phyloP scores from a whole-genome alignment of 2,888 invertebrate species.

The Thyatira batis region DNA sequence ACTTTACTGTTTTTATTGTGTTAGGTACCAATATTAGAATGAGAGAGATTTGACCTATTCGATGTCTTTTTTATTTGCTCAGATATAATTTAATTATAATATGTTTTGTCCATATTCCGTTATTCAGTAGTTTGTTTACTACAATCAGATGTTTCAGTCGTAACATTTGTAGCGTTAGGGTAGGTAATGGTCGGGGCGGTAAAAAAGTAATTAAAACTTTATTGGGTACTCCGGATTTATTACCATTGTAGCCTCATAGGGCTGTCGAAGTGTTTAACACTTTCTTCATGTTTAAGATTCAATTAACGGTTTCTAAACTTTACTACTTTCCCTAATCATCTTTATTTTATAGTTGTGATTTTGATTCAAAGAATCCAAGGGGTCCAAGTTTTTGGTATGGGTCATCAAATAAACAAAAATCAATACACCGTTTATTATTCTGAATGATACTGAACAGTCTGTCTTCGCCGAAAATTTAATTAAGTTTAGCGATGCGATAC shows the following conservation, averaged over 20 bases:
- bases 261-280: neutral
- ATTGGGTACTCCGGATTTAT: slow-evolving; percentile 15
- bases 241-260: slow-evolving; percentile 12
- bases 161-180: slow-evolving; percentile 4
- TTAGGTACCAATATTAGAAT: too few relatives aligned
- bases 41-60: too few relatives aligned
- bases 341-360: too few relatives aligned
- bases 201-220: slow-evolving; percentile 29
- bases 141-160: neutral
- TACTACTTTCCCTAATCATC: neutral
- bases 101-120: slow-evolving; percentile 14
- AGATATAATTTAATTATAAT: slow-evolving; percentile 30
- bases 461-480: too few relatives aligned
- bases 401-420: too few relatives aligned
- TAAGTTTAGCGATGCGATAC: too few relatives aligned
- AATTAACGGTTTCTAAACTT: neutral
- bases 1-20: too few relatives aligned
- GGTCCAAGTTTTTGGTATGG: too few relatives aligned
- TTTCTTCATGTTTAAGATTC: neutral
- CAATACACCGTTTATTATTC: too few relatives aligned
- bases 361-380: too few relatives aligned
- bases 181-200: slow-evolving; percentile 9
- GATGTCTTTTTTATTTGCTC: too few relatives aligned
- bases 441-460: too few relatives aligned
- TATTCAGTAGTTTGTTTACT: neutral